Percentiles rank a stretch among this genome's conserved stretches.
Conservation (phyloP, 2,113 vertebrate genomes). For the Myrmecophaga tridactyla region DNA sequence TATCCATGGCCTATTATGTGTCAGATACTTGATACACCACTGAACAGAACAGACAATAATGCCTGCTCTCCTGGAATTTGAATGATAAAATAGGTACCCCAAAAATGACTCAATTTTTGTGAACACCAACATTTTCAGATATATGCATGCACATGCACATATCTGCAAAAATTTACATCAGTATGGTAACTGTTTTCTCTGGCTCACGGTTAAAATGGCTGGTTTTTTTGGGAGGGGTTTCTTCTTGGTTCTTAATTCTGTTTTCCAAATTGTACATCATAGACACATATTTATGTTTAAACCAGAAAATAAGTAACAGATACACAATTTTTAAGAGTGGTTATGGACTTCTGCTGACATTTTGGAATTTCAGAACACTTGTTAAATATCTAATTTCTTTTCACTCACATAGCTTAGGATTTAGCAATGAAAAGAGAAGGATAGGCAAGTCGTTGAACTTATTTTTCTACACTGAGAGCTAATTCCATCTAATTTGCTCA, state of each 20-base stretch:
- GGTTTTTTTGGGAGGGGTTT: not conserved
- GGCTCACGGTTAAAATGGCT: not conserved
- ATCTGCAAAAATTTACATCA: not conserved
- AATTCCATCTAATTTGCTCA: not conserved
- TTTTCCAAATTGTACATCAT: not conserved
- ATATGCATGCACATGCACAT: not conserved
- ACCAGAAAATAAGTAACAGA: conserved; percentile 11
- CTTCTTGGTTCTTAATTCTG: not conserved
- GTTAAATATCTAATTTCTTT: not conserved
- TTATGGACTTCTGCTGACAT: not conserved
- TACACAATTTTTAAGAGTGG: not conserved
- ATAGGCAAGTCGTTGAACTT: not conserved
- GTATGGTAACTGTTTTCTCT: not conserved
- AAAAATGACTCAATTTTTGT: not conserved
- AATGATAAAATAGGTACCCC: not conserved
- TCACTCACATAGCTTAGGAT: not conserved
- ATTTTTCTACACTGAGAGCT: not conserved
- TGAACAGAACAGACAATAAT: not conserved
- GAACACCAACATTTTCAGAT: not conserved
- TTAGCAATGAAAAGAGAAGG: not conserved
- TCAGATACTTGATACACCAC: not conserved
- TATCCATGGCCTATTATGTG: not conserved
- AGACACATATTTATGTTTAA: not conserved
- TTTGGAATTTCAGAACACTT: not conserved
- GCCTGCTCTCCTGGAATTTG: not conserved